A percentile compares a stretch with the other conserved stretches of the same genome.
Evolutionary conservation across 2,888 invertebrate genomes (phyloP).

Genomic region (Caenorhabditis plicata): DNA sequence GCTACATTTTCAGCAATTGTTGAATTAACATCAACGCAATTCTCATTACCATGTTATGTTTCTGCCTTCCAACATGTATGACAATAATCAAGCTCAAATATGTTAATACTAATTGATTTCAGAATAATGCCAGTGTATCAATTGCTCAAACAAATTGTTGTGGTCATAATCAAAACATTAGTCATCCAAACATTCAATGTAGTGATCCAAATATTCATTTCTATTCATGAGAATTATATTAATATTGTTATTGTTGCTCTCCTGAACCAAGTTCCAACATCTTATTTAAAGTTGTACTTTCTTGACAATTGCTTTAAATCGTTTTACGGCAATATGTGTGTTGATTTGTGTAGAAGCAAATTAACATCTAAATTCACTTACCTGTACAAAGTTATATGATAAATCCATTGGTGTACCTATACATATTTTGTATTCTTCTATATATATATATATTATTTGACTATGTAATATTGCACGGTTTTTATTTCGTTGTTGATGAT

Average conservation of each 20-base stretch:
- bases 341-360: neutral
- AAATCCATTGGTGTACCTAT: no score
- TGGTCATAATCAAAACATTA: slow-evolving; percentile 47
- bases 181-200: slow-evolving; percentile 20
- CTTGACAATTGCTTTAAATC: no score
- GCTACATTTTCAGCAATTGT: slow-evolving; percentile 61
- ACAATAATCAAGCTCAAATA: neutral
- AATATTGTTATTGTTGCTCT: neutral
- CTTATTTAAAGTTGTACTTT: no score
- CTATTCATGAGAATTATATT: slow-evolving; percentile 8
- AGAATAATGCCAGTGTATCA: neutral
- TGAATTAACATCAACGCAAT: slow-evolving; percentile 53
- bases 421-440: no score
- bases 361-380: no score
- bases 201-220: slow-evolving; percentile 36
- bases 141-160: slow-evolving; percentile 52
- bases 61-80: slow-evolving; percentile 15
- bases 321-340: no score
- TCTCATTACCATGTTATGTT: slow-evolving; percentile 56
- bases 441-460: no score
- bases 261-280: no score
- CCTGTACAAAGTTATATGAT: no score
- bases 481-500: no score
- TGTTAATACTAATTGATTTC: neutral
- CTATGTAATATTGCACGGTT: no score